Evolutionary conservation across 2,797 vertebrate genomes (phyloP), one percentile per base, ranked within the genome.

Genomic region (Sebastiscus tertius): DNA sequence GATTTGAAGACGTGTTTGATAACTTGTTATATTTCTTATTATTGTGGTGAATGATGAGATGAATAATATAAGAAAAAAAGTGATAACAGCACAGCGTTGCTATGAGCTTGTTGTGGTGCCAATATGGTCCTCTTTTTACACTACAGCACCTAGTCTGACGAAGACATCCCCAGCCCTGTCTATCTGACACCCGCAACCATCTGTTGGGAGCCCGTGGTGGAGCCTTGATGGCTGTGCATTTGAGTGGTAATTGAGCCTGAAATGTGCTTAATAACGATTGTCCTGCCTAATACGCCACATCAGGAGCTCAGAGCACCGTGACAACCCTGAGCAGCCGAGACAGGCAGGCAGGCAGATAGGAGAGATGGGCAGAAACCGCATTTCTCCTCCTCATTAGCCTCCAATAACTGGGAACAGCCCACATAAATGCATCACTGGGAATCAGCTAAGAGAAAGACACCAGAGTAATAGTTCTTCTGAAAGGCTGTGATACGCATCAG

Each of bases 231-330:
- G 93, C 92, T 92, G 88, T 87, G 89, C 92, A 91, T 93, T 92
- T 91, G 81, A 89, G 91, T 87, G 93, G 90, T 95, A 95, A 96
- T 95, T 94, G 93, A 94, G 94, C 93, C 93, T 95, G 93, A 95
- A 95, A 95, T 95, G 92, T 94, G 91, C 94, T 94, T 95, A 94
- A 95, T 94, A 94, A 93, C 82, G 89, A 95, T 95, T 95, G 93
- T 94, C 92, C 91, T 93, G 91, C 89, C 88, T 93, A 95, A 95
- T 94, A 91, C 80, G 87, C 89, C 91, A 93, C 93, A 93, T 93
- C 92, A 94, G 92, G 91, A 92, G 89, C 88, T 88, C 91, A 89
- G 82, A 91, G 91, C 86, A 87, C 90, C 88, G 72, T 95, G 94
- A 94, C 92, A 92, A 92, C 88, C 87, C 84, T 29, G 82, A 93